These are phyloP conservation scores for Lysandra bellargus DNA, from an alignment of 2,888 invertebrate genomes.

Conservation along the genomic window DNA sequence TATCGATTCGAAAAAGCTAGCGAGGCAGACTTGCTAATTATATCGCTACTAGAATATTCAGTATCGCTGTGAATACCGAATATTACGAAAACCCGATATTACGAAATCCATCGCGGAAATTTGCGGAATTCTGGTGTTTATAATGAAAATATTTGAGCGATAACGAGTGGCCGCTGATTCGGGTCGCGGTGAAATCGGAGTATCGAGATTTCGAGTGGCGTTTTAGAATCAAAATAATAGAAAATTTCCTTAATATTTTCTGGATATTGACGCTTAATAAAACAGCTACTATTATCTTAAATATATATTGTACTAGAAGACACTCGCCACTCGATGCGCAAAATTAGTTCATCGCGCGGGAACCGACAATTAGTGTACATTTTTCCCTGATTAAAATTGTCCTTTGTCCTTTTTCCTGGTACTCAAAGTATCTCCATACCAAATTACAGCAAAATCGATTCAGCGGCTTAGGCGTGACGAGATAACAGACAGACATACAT, in stretches of 20 bases:
- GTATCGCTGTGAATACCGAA: conserved; percentile 3
- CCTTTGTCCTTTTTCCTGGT: too few species aligned
- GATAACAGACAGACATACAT: too few species aligned
- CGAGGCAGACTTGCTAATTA: conserved; percentile 6
- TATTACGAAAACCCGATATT: not conserved
- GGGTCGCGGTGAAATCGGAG: not conserved
- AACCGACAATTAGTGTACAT: too few species aligned
- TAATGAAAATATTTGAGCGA: conserved; percentile 14
- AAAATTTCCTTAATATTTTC: not conserved
- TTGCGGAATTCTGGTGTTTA: conserved; percentile 3
- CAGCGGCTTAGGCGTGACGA: too few species aligned
- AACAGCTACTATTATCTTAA: too few species aligned
- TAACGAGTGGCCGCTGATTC: not conserved
- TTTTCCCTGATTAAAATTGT: too few species aligned
- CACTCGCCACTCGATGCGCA: too few species aligned
- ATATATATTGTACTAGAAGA: too few species aligned
- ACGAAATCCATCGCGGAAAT: not conserved
- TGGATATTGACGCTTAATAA: too few species aligned
- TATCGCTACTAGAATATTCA: conserved; percentile 4
- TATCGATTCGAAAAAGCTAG: conserved; percentile 5
- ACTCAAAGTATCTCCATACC: too few species aligned
- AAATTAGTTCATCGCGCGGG: too few species aligned
- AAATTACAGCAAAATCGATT: too few species aligned
- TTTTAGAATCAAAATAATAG: not conserved
- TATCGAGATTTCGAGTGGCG: not conserved